These are phyloP conservation scores for Littorina saxatilis DNA, from an alignment of 1,140 invertebrate species.

Conservation along the genomic window DNA sequence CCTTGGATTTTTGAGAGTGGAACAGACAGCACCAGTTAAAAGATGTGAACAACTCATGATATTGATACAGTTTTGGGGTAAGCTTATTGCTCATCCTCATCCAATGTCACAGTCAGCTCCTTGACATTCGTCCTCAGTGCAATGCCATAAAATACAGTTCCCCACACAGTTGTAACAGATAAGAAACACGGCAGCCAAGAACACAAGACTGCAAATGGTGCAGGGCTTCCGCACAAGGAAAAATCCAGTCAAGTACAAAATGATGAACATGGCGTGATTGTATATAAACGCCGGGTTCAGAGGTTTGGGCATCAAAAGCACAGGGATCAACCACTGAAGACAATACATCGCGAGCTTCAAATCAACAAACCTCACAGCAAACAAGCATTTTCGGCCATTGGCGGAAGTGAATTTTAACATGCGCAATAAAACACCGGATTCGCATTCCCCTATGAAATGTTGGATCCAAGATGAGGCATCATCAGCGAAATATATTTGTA, in stretches of 20 bases:
- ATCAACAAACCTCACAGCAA: too few species aligned
- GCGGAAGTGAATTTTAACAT: too few species aligned
- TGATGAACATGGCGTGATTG: slow-evolving; percentile 98
- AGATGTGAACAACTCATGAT: too few species aligned
- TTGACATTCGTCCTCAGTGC: slow-evolving; percentile 61
- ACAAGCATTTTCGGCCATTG: too few species aligned
- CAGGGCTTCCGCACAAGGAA: slow-evolving; percentile 97
- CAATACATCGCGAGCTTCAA: slow-evolving; percentile 88
- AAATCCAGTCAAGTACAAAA: slow-evolving; percentile 90
- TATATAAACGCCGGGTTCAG: slow-evolving; percentile 93
- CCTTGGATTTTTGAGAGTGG: too few species aligned
- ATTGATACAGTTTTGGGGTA: too few species aligned
- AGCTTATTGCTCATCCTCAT: too few species aligned
- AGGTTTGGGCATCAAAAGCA: slow-evolving; percentile 97
- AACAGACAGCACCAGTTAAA: too few species aligned
- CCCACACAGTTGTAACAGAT: slow-evolving; percentile 97
- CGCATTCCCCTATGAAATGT: too few species aligned
- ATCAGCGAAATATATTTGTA: too few species aligned
- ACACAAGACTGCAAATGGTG: slow-evolving; percentile 95
- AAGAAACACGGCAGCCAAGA: slow-evolving; percentile 92
- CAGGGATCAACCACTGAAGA: slow-evolving; percentile 98
- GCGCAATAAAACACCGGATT: too few species aligned
- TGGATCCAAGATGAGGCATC: too few species aligned
- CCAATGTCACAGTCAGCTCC: slow-evolving; percentile 51
- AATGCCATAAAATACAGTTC: slow-evolving; percentile 92